Evolutionary conservation across 2,888 invertebrate species (phyloP), one percentile per base, ranked within the genome.

Genomic region (Abscondita cerata): DNA sequence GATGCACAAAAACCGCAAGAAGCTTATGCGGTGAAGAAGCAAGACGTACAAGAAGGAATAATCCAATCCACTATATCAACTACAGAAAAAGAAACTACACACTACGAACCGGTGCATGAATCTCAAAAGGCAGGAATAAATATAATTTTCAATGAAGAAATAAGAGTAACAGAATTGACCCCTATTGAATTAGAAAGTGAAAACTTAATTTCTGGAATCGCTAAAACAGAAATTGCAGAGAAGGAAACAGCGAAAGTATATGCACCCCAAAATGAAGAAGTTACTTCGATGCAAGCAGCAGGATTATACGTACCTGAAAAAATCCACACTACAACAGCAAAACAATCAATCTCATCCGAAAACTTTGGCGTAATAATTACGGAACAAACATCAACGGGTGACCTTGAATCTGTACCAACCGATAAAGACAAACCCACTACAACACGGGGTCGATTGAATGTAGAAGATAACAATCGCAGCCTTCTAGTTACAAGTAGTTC

Each of bases 361-460:
- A 78, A 80, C 52, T 81, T 83, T 69, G 81, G 85, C 66, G 70
- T 85, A 47, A 77, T 84, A 52, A 77, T 85, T 57, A 83, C 82
- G 51, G 84, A 85, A 71, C 76, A 80, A 65, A 76, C 75, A 68
- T 76, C 80, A 63, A 78, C 82, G 69, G 83, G 80, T 69, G 83
- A 83, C 78, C 74, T 81, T 50, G 83, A 81, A 78, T 75, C 80
- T 72, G 74, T 81, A 59, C 72, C 81, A 68, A 76, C 76, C 56
- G 78, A 80, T 66, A 69, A 76, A 60, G 74, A 80, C 62, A 77
- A 78, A 70, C 81, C 82, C 64, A 73, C 78, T 68, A 73, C 78
- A 70, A 83, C 83, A 76, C 78, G 76, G 69, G 81, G 81, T 68
- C 76, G 72, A 68, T 69, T 80, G 64, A 68, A 74, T 57, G 69